Percentiles rank a stretch among this genome's conserved stretches.
phyloP scores from a whole-genome alignment of 2,888 invertebrate species.

The Imbricaverruca yamaguchii region DNA sequence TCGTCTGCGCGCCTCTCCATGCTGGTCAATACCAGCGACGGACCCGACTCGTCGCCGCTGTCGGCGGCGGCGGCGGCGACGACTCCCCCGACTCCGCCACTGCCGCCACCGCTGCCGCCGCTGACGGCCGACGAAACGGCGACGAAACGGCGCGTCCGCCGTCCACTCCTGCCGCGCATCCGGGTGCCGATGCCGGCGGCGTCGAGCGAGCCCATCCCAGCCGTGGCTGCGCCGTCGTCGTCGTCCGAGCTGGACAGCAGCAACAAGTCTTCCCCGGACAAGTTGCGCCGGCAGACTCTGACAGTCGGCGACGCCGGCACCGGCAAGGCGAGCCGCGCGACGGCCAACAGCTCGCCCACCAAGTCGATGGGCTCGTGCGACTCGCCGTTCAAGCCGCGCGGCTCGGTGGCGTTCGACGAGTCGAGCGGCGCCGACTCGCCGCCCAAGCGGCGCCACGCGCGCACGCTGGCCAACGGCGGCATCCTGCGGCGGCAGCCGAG shows the following conservation, averaged over 20 bases:
- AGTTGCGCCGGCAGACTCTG: background rate
- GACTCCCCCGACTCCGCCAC: background rate
- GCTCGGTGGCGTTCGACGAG: constrained; percentile 19
- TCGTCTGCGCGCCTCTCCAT: constrained; percentile 1
- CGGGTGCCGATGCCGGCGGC: background rate
- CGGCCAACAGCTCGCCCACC: constrained; percentile 12
- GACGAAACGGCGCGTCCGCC: background rate
- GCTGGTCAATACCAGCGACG: constrained; percentile 2
- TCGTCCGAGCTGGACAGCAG: constrained; percentile 19
- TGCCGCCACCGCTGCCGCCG: background rate
- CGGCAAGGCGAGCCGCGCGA: background rate
- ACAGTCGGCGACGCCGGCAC: background rate
- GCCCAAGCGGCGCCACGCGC: constrained; percentile 1
- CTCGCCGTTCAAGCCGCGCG: constrained; percentile 1
- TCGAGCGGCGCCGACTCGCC: constrained; percentile 21
- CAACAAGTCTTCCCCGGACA: constrained; percentile 21
- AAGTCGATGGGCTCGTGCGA: constrained; percentile 4
- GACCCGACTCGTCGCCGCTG: background rate
- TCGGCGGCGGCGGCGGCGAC: background rate
- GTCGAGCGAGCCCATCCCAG: background rate
- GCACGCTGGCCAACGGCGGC: constrained; percentile 7
- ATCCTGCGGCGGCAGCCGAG: constrained; percentile 7
- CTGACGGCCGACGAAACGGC: background rate
- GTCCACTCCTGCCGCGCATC: background rate
- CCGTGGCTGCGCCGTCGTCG: background rate